Conservation (phyloP, 1,140 invertebrate species). For the Leptopilina boulardi region DNA sequence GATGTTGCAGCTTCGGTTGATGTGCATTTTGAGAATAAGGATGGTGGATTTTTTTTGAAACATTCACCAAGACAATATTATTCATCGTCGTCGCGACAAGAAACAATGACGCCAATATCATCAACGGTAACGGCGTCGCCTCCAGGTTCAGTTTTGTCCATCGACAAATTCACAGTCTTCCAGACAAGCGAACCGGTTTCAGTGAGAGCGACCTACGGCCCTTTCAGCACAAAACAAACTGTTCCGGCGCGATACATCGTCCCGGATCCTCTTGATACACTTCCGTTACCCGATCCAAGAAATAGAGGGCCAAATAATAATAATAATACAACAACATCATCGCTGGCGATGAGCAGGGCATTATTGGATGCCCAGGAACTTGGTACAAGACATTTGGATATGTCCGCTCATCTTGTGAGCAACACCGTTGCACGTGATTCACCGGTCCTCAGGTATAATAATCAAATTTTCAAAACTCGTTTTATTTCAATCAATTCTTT, state of each 20-base stretch:
- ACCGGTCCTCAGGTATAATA: slow-evolving; percentile 81
- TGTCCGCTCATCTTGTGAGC: slow-evolving; percentile 93
- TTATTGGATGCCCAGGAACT: slow-evolving; percentile 81
- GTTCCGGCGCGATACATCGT: slow-evolving; percentile 93
- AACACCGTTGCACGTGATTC: slow-evolving; percentile 88
- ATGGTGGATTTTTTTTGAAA: slow-evolving; percentile 92
- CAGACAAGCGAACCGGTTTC: slow-evolving; percentile 91
- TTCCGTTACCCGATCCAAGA: slow-evolving; percentile 65
- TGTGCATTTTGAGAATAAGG: slow-evolving; percentile 92
- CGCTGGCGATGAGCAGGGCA: slow-evolving; percentile 59
- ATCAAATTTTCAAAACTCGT: not conserved
- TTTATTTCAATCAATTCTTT: too few species aligned
- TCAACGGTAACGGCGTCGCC: slow-evolving; percentile 69
- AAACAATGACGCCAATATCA: slow-evolving; percentile 60
- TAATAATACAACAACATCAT: slow-evolving; percentile 62
- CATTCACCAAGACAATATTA: slow-evolving; percentile 82
- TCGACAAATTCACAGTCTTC: slow-evolving; percentile 91
- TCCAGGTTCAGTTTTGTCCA: slow-evolving; percentile 80
- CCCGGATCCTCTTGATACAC: slow-evolving; percentile 83
- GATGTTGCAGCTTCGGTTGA: slow-evolving; percentile 80
- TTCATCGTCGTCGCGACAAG: slow-evolving; percentile 63
- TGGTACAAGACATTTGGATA: slow-evolving; percentile 86
- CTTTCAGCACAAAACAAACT: slow-evolving; percentile 94
- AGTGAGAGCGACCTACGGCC: slow-evolving; percentile 91
- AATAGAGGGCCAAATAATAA: slow-evolving; percentile 60